Base-by-base conservation (phyloP, 92 coral and sea anemone genomes). In the Umimayanthus chanpuru region DNA sequence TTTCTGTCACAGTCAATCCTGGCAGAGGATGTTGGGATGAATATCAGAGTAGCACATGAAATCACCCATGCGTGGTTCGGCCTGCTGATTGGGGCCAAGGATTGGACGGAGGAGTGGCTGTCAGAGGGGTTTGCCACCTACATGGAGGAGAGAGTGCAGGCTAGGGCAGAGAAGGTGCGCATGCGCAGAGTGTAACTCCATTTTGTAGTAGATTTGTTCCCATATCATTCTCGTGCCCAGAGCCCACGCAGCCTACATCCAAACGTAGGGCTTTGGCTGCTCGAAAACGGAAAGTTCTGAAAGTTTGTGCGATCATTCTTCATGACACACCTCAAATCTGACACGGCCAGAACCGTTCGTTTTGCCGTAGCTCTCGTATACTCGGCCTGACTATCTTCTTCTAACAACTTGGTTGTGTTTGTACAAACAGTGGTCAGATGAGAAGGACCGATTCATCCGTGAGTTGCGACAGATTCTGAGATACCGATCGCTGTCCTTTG, bases 21-120 rank as follows among this genome's bases (percentile, higher is more conserved):
- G 91, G 94, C 99, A 49, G 96, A 95, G 85, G 98, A 97, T 79
- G 93, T 93, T 44, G 94, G 98, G 88, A 96, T 95, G 93, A 91
- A 98, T 32, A 81, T 95, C 66, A 96, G 99, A 76, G 94, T 97
- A 66, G 99, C 99, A 43, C 99, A 97, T 81, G 99, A 97, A 85
- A 92, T 97, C 75, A 94, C 99, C 9, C 99, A 97, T 85, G 96
- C 99, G 56, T 97, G 99, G 99, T 97, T 97, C 89, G 99, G 99
- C 14, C 90, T 97, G 89, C 88, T 97, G 50, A 92, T 97, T 38
- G 99, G 99, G 40, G 95, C 99, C 9, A 97, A 97, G 74, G 99
- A 97, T 89, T 97, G 99, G 99, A 95, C 96, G 7, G 99, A 97
- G 76, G 99, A 97, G 77, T 97, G 99, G 99, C 78, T 97, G 23